phyloP scores from a whole-genome alignment of 2,888 invertebrate genomes.

The Lordiphosa fenestrarum region DNA sequence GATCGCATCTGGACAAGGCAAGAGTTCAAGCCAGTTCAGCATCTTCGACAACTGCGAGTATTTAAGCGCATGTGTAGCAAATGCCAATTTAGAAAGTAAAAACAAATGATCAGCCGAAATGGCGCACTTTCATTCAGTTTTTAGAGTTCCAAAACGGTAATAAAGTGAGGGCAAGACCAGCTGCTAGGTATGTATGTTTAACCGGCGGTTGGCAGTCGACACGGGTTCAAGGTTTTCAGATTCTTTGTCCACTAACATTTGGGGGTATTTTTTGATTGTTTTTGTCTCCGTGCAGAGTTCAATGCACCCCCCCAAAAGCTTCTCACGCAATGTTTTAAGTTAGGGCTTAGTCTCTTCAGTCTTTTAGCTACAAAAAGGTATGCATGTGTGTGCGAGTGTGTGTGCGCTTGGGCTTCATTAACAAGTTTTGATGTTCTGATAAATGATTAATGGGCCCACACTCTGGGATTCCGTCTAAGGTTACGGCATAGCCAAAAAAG shows the following conservation, averaged over 20 bases:
- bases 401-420: conserved; percentile 41
- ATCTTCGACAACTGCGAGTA: conserved; percentile 26
- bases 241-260: conserved; percentile 31
- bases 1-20: conserved; percentile 35
- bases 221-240: conserved; percentile 62
- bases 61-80: conserved; percentile 58
- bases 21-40: conserved; percentile 64
- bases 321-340: conserved; percentile 40
- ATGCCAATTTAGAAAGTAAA: conserved; percentile 75
- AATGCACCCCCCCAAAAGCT: conserved; percentile 42
- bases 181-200: too few species aligned
- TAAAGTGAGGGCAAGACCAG: conserved; percentile 50
- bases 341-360: not conserved
- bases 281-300: conserved; percentile 37
- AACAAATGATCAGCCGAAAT: conserved; percentile 66
- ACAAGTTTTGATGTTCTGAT: conserved; percentile 50
- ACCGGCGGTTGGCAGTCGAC: conserved; percentile 11
- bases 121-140: conserved; percentile 67
- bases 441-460: conserved; percentile 58
- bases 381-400: not conserved
- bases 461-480: conserved; percentile 26
- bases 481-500: conserved; percentile 59
- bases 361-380: not conserved
- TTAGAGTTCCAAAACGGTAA: conserved; percentile 64
- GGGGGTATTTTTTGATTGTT: conserved; percentile 22